Evolutionary conservation across 2,888 invertebrate genomes (phyloP).

Genomic region (Drosophila monieri): DNA sequence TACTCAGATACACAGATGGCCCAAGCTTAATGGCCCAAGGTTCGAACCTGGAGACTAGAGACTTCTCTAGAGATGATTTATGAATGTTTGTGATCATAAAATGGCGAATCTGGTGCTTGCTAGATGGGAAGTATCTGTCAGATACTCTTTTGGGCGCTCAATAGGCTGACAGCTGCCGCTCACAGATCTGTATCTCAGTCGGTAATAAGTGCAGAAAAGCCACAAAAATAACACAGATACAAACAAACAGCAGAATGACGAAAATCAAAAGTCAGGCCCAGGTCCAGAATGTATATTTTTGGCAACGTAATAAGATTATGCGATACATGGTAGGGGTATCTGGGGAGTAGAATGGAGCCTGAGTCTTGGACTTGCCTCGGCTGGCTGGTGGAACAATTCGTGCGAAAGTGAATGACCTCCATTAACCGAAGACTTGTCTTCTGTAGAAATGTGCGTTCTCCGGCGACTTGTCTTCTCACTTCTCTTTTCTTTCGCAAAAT

Average conservation of each 20-base stretch:
- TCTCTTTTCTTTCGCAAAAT: conserved; percentile 50
- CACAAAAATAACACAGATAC: conserved; percentile 50
- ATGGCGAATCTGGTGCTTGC: background rate
- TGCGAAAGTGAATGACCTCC: conserved; percentile 84
- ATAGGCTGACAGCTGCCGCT: conserved; percentile 55
- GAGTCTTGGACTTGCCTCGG: conserved; percentile 60
- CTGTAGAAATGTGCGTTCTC: conserved; percentile 52
- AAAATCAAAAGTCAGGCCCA: conserved; percentile 44
- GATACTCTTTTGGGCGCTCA: conserved; percentile 20
- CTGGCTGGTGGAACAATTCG: conserved; percentile 80
- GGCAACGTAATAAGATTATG: conserved; percentile 71
- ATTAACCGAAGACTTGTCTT: conserved; percentile 77
- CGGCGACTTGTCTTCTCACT: conserved; percentile 22
- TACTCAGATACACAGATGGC: conserved; percentile 15
- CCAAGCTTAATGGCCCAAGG: conserved; percentile 29
- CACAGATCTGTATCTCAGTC: conserved; percentile 53
- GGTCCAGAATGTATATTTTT: conserved; percentile 31
- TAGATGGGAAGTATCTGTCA: background rate
- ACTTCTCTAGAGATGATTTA: conserved; percentile 18
- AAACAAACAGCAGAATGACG: conserved; percentile 26
- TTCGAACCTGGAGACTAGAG: no score
- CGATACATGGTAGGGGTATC: conserved; percentile 34
- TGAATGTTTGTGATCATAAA: conserved; percentile 12
- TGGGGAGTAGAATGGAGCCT: conserved; percentile 50
- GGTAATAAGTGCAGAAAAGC: conserved; percentile 63